Base-by-base conservation (phyloP, 2,888 invertebrate species). In the Callimorpha dominula region DNA sequence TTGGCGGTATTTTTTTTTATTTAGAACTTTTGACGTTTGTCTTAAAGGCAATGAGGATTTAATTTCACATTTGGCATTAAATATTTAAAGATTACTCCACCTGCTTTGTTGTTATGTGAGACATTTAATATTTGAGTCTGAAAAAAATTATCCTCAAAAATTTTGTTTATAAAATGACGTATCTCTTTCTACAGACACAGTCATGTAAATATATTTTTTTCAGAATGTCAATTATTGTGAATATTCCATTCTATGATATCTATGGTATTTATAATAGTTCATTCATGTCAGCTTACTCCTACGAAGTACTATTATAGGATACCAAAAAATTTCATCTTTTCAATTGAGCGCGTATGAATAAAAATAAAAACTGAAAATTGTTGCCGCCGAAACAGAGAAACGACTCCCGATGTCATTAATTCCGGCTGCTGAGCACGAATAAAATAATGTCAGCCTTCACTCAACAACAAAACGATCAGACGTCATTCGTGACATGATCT, bases 401-500 rank as follows among this genome's bases (percentile, higher is more conserved):
- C n/a, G n/a, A 46, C 57, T n/a, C 46, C 46, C 65, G 8, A n/a
- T 15, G 31, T 60, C 60, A 68, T 68, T 49, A 68, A 31, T 60
- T 14, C 60, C 46, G 15, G 42, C 43, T 60, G 46, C 46, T 57
- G 46, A 68, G 43, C 68, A 68, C 60, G 31, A 46, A 68, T 46
- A 49, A 49, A 68, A 60, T 46, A 46, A 68, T 60, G 62, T 69
- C 62, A 70, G 52, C 70, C 52, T 46, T 40, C 43, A 62, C 42
- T 42, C 64, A 20, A 66, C 62, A 73, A 70, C 66, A 73, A 66
- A 74, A 49, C 67, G 64, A 64, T 67, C 42, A 17, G 63, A 65
- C 65, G 20, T 68, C 71, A 73, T 42, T 75, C 65, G 49, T 70
- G 76, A 62, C 72, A 62, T 71, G 72, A 66, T 42, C 66, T 74